Evolutionary conservation across 2,888 invertebrate species (phyloP), one percentile per base, ranked within the genome.

Genomic region (Bellardia pandia): DNA sequence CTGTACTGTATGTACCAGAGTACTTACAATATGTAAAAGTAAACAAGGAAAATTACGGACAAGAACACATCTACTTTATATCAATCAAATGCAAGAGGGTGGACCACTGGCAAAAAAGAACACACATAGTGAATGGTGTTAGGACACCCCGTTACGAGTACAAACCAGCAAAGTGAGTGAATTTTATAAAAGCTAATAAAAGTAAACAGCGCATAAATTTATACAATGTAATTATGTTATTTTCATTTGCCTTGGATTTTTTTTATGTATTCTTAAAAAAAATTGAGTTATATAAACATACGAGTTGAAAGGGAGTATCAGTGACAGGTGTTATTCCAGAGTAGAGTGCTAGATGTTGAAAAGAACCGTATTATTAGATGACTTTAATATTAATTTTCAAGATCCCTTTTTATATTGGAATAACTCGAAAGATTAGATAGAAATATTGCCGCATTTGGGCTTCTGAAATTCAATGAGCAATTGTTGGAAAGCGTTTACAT

Each of bases 161-260:
- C 66, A 58, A 58, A 48, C 58, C 66, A 81, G 9, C 58, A 14
- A 9, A 30, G 62, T 66, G 40, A 81, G 76, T 81, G 66, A 86
- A 86, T 79, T 77, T 51, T 78, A 82, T 60, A 60, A 69, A 82
- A 82, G 85, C 77, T 75, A 85, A 87, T 79, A 78, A 81, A 85
- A 83, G 77, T 86, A 86, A 89, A 88, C 86, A 88, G 81, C 79
- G 81, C 84, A 88, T 88, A 89, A 88, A 87, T 87, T 88, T 86
- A 82, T 81, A 78, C 88, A 87, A 88, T 84, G 86, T 86, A 88
- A 89, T 89, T 89, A 89, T 79, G 77, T 87, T 76, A 76, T 85
- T 74, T 76, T 83, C 51, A 71, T 77, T 56, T 23, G 11, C n/a
- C 53, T 62, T 45, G 8, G 4, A 45, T 23, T 66, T 58, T 75